Evolutionary conservation across 1,140 invertebrate species (phyloP).

Genomic region (Drosophila subobscura): DNA sequence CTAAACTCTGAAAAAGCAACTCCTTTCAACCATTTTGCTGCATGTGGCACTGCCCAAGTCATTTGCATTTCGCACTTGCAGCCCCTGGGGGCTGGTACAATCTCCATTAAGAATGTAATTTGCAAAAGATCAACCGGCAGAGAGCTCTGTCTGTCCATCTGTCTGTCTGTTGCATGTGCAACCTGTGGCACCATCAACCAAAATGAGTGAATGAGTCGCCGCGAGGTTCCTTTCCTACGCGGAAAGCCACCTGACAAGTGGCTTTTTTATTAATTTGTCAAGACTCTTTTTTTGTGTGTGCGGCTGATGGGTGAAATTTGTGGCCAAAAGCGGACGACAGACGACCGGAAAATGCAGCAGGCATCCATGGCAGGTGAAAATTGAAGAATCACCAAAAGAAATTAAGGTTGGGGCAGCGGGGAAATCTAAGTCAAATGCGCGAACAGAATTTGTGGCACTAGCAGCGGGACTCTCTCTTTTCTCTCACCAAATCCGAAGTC

Average conservation of each 20-base stretch:
- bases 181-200: slow-evolving; percentile 5
- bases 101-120: slow-evolving; percentile 73
- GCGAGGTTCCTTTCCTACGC: slow-evolving; percentile 45
- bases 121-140: slow-evolving; percentile 45
- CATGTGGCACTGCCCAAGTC: slow-evolving; percentile 49
- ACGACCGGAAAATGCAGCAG: slow-evolving; percentile 1
- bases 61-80: slow-evolving; percentile 53
- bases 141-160: too few species aligned
- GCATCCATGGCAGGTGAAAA: slow-evolving; percentile 52
- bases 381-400: slow-evolving; percentile 42
- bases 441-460: slow-evolving; percentile 8
- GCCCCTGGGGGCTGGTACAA: slow-evolving; percentile 20
- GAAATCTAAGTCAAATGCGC: slow-evolving; percentile 59
- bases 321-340: slow-evolving; percentile 12
- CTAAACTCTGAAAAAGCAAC: background rate
- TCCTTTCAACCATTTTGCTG: background rate
- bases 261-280: slow-evolving; percentile 76
- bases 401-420: slow-evolving; percentile 15
- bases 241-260: slow-evolving; percentile 48
- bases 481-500: slow-evolving; percentile 8
- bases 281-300: slow-evolving; percentile 41
- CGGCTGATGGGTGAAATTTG: slow-evolving; percentile 68
- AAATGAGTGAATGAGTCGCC: slow-evolving; percentile 32
- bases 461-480: slow-evolving; percentile 4
- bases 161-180: too few species aligned